phyloP scores from a whole-genome alignment of 2,113 vertebrate genomes.

The Thermophis baileyi region DNA sequence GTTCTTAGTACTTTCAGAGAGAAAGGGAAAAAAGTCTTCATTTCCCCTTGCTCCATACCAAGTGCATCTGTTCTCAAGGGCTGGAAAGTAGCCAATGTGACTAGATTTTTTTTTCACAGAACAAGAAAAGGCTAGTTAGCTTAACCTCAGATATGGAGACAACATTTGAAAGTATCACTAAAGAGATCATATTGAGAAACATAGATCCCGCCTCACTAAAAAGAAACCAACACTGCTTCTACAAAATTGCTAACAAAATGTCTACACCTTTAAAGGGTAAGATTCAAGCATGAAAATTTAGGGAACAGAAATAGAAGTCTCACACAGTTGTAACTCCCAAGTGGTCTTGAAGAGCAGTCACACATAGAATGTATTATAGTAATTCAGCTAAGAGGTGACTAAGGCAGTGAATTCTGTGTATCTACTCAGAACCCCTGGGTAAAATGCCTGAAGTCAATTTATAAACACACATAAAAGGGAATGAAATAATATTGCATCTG shows the following conservation, averaged over 20 bases:
- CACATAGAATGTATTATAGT: not conserved
- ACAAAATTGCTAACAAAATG: not conserved
- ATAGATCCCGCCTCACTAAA: not conserved
- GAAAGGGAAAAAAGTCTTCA: not conserved
- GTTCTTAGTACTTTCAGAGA: not conserved
- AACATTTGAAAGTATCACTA: not conserved
- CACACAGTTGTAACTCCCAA: not conserved
- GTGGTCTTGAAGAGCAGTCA: not conserved
- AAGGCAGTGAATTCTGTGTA: not conserved
- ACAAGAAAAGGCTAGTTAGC: not conserved
- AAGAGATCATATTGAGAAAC: not conserved
- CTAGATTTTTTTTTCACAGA: not conserved
- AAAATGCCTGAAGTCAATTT: not conserved
- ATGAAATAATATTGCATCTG: not conserved
- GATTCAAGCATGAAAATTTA: not conserved
- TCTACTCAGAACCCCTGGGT: not conserved
- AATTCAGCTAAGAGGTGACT: not conserved
- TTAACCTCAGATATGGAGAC: not conserved
- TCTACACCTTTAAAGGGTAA: not conserved
- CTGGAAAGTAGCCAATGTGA: not conserved
- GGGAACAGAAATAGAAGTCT: not conserved
- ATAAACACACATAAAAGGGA: not conserved
- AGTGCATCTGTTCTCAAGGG: not conserved
- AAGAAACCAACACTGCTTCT: not conserved
- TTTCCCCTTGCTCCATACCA: not conserved